Evolutionary conservation across 2,797 vertebrate species (phyloP), one percentile per base, ranked within the genome.

Genomic region (Esox masquinongy): DNA sequence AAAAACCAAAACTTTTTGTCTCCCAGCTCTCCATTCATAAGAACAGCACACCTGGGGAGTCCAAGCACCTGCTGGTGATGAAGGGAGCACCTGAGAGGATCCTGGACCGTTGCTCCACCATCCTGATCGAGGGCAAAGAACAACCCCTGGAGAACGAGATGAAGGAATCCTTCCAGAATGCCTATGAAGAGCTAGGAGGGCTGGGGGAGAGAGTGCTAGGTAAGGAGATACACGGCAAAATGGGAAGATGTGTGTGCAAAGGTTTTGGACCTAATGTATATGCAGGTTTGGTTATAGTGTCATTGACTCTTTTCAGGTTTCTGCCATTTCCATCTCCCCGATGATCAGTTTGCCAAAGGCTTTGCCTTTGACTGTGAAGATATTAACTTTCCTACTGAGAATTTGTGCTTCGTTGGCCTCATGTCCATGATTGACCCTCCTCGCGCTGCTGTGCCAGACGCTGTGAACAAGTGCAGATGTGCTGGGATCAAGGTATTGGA

Each of bases 371-470:
- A 99, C 80, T 87, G 94, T 0, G 97, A 99, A 0, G 97, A 98
- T 0, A 86, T 96, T 83, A 99, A 99, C 84, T 99, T 99, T 80
- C 96, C 97, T 31, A 93, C 96, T 0, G 96, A 97, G 6, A 96
- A 96, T 0, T 92, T 99, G 66, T 98, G 97, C 90, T 99, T 99
- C 26, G 83, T 96, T 0, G 97, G 97, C n/a, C 92, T 99, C 73
- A 99, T 99, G 92, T 95, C 97, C 77, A 99, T 99, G 97, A 99
- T 99, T 0, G 97, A 99, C 80, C 97, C 97, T 56, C 97, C 97
- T 17, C 95, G 97, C 77, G 97, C 97, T 0, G 97, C 97, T 2
- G 97, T 99, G 77, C 97, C 97, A 0, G 97, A 99, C 26, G 97
- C 97, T 1, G 97, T 99, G 31, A 96, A 96, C 69, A 99, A 99